Evolutionary conservation across 2,113 vertebrate genomes (phyloP).

Genomic region (Amia ocellicauda): DNA sequence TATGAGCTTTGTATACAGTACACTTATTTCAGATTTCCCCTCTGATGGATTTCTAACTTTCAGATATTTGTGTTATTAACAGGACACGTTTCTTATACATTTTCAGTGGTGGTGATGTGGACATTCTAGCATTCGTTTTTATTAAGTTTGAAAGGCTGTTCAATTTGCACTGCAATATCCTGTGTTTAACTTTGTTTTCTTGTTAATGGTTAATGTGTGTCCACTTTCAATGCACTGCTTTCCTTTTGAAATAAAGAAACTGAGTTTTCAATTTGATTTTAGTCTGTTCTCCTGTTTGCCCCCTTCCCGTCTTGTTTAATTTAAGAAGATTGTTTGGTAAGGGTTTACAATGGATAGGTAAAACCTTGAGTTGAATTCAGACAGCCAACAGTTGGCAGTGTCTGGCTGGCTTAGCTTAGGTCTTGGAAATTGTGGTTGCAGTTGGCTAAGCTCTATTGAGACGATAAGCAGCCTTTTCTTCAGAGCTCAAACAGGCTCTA

Average conservation of each 20-base stretch:
- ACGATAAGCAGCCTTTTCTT: neutral
- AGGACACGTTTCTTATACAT: no score
- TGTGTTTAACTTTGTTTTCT: no score
- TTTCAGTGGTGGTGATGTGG: no score
- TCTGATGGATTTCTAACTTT: no score
- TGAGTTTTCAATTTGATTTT: slow-evolving; percentile 20
- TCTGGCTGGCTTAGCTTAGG: slow-evolving; percentile 14
- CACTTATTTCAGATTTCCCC: no score
- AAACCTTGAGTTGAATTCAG: neutral
- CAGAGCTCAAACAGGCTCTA: neutral
- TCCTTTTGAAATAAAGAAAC: slow-evolving; percentile 33
- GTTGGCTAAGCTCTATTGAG: neutral
- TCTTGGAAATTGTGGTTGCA: neutral
- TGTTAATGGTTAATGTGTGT: no score
- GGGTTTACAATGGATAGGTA: neutral
- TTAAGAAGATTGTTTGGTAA: neutral
- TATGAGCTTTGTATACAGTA: no score
- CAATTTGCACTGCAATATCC: no score
- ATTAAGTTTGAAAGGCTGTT: no score
- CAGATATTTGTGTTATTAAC: no score
- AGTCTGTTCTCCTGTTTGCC: slow-evolving; percentile 23
- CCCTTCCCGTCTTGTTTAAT: slow-evolving; percentile 21
- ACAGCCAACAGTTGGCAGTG: slow-evolving; percentile 5
- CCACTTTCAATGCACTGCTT: slow-evolving; percentile 4
- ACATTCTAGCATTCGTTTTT: no score